Evolutionary conservation across 2,113 vertebrate genomes (phyloP).

Genomic region (Daboia siamensis): DNA sequence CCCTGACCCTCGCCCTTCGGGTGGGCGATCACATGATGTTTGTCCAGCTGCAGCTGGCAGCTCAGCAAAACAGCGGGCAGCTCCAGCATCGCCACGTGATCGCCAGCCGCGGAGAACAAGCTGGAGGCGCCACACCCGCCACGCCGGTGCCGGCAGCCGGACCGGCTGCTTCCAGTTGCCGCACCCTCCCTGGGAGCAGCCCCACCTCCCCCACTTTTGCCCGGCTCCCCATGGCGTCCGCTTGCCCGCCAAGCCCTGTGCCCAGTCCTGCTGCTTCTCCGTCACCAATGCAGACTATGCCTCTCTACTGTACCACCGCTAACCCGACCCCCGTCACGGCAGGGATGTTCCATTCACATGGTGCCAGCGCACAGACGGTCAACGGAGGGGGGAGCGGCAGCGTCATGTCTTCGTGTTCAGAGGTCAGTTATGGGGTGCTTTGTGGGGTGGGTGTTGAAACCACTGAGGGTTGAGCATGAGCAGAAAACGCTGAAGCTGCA

Average conservation of each 20-base stretch:
- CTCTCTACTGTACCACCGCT: slow-evolving; percentile 74
- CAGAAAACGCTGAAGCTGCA: neutral
- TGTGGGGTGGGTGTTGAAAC: neutral
- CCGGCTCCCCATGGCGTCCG: slow-evolving; percentile 63
- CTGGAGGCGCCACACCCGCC: neutral
- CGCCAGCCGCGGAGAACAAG: slow-evolving; percentile 71
- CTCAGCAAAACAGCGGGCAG: slow-evolving; percentile 84
- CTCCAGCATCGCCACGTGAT: slow-evolving; percentile 86
- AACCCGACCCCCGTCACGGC: slow-evolving; percentile 77
- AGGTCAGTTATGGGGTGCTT: slow-evolving; percentile 71
- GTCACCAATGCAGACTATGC: slow-evolving; percentile 56
- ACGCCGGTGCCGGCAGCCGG: neutral
- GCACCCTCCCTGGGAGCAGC: slow-evolving; percentile 45
- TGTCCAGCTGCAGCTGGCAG: slow-evolving; percentile 94
- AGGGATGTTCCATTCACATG: slow-evolving; percentile 82
- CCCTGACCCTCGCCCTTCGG: slow-evolving; percentile 90
- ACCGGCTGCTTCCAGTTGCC: slow-evolving; percentile 55
- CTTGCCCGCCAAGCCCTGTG: slow-evolving; percentile 56
- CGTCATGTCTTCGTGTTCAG: slow-evolving; percentile 79
- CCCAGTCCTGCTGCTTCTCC: slow-evolving; percentile 46
- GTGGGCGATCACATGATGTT: slow-evolving; percentile 99
- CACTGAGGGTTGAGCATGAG: neutral
- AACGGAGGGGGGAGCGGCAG: slow-evolving; percentile 66
- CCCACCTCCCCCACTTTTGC: slow-evolving; percentile 39
- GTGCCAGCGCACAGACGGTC: slow-evolving; percentile 61